Evolutionary conservation across 1,140 invertebrate species (phyloP).

Genomic region (Ylistrum balloti): DNA sequence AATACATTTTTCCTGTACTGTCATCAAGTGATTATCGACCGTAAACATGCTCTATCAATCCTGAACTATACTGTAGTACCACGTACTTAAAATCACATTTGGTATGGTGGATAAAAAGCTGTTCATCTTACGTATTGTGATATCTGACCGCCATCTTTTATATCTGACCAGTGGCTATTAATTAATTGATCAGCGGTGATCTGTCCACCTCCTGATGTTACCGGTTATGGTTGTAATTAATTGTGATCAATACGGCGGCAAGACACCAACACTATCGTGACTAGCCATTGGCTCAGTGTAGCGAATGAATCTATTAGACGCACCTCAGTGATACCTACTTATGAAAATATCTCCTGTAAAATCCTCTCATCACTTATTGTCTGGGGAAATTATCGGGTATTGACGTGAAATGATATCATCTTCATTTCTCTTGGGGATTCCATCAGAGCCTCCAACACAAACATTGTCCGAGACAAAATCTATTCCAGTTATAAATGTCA

Average conservation of each 20-base stretch:
- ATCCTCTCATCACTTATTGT: neutral
- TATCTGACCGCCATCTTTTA: neutral
- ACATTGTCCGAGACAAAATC: neutral
- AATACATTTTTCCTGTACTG: neutral
- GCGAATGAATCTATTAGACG: neutral
- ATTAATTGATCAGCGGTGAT: constrained; percentile 13
- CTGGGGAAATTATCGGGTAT: neutral
- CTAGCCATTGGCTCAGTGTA: too few species aligned
- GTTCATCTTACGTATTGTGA: neutral
- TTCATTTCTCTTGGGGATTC: neutral
- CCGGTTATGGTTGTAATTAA: neutral
- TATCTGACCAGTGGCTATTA: constrained; percentile 6
- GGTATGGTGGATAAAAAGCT: neutral
- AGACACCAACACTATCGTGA: neutral
- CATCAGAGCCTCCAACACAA: neutral
- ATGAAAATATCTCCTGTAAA: neutral
- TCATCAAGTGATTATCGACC: neutral
- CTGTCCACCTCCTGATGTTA: neutral
- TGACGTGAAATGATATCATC: constrained; percentile 8
- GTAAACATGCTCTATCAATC: neutral
- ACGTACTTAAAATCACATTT: neutral
- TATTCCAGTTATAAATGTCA: neutral
- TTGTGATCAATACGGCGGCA: neutral
- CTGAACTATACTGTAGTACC: too few species aligned
- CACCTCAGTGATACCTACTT: neutral